These are phyloP conservation scores for Chionomys nivalis DNA, from an alignment of 2,113 vertebrate genomes.

Conservation along the genomic window DNA sequence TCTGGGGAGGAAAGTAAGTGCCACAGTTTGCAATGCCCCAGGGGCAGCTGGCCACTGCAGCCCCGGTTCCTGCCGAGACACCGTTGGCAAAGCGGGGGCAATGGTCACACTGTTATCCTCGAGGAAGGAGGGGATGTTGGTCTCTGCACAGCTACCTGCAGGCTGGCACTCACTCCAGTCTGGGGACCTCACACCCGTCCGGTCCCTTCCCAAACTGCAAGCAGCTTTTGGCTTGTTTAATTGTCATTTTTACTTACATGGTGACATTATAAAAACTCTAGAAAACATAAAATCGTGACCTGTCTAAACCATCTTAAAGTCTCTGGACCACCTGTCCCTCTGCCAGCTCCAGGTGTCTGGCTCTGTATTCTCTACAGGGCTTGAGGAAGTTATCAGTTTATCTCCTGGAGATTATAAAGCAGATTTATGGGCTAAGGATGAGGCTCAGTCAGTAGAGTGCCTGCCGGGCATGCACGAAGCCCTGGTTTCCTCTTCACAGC, in stretches of 20 bases:
- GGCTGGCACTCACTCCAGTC: accelerated
- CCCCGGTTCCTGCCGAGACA: accelerated
- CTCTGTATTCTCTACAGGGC: accelerated
- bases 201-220: background rate
- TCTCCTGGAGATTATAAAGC: background rate
- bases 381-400: too few species aligned
- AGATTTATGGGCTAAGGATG: background rate
- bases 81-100: background rate
- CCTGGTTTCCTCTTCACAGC: background rate
- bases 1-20: slow-evolving; percentile 99
- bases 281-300: background rate
- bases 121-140: background rate
- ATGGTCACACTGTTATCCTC: too few species aligned
- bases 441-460: background rate
- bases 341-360: accelerated
- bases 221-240: background rate
- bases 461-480: background rate
- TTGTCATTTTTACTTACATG: background rate
- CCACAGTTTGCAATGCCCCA: accelerated
- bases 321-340: background rate
- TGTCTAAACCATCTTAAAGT: background rate
- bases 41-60: accelerated
- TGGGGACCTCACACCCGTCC: background rate
- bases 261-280: background rate
- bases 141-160: background rate